Conservation (phyloP, 2,888 invertebrate species). For the Lampropteryx suffumata region DNA sequence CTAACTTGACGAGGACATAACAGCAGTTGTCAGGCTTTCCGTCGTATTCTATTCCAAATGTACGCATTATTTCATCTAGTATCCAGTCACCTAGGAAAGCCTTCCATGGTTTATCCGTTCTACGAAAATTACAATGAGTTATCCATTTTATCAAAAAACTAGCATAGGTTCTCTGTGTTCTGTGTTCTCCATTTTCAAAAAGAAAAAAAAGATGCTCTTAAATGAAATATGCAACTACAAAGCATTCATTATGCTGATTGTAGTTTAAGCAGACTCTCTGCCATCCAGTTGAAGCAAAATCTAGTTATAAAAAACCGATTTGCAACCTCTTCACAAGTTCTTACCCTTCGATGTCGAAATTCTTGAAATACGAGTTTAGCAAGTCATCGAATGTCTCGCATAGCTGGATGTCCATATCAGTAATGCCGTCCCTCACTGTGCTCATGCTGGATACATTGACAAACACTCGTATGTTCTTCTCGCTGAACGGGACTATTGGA, state of each 20-base stretch:
- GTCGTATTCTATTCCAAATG: slow-evolving; percentile 89
- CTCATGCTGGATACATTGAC: slow-evolving; percentile 54
- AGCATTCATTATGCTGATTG: no score
- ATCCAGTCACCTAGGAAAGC: slow-evolving; percentile 95
- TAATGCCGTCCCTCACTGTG: slow-evolving; percentile 82
- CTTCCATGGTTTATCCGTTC: slow-evolving; percentile 89
- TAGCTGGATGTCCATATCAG: slow-evolving; percentile 94
- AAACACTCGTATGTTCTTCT: slow-evolving; percentile 81
- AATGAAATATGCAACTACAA: no score
- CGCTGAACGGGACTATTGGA: slow-evolving; percentile 84
- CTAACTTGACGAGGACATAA: slow-evolving; percentile 86
- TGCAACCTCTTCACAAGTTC: slow-evolving; percentile 42
- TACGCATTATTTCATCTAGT: slow-evolving; percentile 89
- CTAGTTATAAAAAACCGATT: no score
- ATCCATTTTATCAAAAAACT: no score
- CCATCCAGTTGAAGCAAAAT: no score
- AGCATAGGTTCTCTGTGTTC: no score
- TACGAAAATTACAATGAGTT: slow-evolving; percentile 42
- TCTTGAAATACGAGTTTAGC: slow-evolving; percentile 91
- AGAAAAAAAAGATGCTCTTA: no score
- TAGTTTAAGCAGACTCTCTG: no score
- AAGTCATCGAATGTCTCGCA: slow-evolving; percentile 92
- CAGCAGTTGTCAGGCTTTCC: slow-evolving; percentile 87
- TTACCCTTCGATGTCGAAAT: slow-evolving; percentile 90
- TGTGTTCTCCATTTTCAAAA: no score